Evolutionary conservation across 1,140 invertebrate genomes (phyloP).

Genomic region (Drosophila prosaltans): DNA sequence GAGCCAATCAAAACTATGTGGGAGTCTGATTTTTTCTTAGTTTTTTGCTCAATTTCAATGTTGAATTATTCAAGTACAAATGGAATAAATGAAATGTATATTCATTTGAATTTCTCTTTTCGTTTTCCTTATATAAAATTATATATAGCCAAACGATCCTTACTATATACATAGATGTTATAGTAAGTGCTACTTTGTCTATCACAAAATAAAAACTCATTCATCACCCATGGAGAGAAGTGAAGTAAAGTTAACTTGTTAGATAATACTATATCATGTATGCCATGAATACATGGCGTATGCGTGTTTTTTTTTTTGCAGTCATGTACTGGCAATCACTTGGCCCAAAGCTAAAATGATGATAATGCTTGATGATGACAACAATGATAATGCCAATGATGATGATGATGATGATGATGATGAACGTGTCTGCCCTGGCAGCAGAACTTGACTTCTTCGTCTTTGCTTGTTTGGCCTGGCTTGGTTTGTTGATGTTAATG

Average conservation of each 20-base stretch:
- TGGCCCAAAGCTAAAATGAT: conserved; percentile 1
- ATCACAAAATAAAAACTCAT: too few relatives aligned
- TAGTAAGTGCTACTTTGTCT: too few relatives aligned
- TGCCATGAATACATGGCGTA: conserved; percentile 29
- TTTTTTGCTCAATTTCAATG: not conserved
- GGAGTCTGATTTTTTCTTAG: too few relatives aligned
- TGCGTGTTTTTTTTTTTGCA: conserved; percentile 37
- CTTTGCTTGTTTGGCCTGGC: not conserved
- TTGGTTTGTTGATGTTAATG: not conserved
- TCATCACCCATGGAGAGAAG: too few relatives aligned
- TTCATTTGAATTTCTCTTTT: too few relatives aligned
- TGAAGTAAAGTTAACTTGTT: not conserved
- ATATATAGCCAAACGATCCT: too few relatives aligned
- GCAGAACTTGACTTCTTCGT: not conserved
- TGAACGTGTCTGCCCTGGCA: conserved; percentile 3
- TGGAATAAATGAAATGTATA: too few relatives aligned
- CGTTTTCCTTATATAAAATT: too few relatives aligned
- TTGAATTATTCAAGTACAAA: not conserved
- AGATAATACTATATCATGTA: conserved; percentile 8
- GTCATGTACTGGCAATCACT: conserved; percentile 16
- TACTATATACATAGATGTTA: too few relatives aligned
- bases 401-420: not conserved
- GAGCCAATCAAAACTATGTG: too few relatives aligned
- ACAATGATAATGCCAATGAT: not conserved
- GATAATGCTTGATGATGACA: not conserved